Conservation (phyloP, 2,797 vertebrate species). For the Ptychobarbus kaznakovi region DNA sequence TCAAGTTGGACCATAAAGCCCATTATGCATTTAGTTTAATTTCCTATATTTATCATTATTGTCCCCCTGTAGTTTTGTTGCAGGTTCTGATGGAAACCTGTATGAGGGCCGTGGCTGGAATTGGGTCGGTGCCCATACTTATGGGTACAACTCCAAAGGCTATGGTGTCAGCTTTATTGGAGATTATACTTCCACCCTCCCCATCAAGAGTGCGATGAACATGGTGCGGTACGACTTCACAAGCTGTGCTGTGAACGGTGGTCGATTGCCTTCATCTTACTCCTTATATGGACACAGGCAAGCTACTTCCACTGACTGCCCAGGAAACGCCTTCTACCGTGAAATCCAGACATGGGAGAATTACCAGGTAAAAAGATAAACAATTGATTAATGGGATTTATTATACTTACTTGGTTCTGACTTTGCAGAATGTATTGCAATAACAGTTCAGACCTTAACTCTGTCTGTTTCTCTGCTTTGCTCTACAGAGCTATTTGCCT, state of each 20-base stretch:
- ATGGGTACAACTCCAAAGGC: constrained; percentile 82
- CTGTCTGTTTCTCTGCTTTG: neutral
- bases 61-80: constrained; percentile 80
- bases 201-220: constrained; percentile 69
- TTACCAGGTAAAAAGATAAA: constrained; percentile 71
- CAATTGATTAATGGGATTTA: neutral
- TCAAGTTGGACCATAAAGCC: neutral
- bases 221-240: constrained; percentile 79
- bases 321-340: constrained; percentile 81
- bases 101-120: constrained; percentile 89
- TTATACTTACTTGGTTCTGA: neutral
- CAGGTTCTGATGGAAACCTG: constrained; percentile 85
- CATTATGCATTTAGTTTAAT: neutral
- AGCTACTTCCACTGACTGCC: constrained; percentile 79
- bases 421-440: neutral
- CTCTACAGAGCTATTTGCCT: constrained; percentile 28
- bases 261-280: constrained; percentile 73
- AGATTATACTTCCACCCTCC: constrained; percentile 77
- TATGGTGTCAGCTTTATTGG: constrained; percentile 87
- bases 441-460: neutral
- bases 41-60: neutral
- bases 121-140: constrained; percentile 86
- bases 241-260: constrained; percentile 72
- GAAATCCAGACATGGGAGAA: constrained; percentile 82
- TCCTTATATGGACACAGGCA: constrained; percentile 85